phyloP scores from a whole-genome alignment of 1,140 invertebrate species.

The Diprion similis region DNA sequence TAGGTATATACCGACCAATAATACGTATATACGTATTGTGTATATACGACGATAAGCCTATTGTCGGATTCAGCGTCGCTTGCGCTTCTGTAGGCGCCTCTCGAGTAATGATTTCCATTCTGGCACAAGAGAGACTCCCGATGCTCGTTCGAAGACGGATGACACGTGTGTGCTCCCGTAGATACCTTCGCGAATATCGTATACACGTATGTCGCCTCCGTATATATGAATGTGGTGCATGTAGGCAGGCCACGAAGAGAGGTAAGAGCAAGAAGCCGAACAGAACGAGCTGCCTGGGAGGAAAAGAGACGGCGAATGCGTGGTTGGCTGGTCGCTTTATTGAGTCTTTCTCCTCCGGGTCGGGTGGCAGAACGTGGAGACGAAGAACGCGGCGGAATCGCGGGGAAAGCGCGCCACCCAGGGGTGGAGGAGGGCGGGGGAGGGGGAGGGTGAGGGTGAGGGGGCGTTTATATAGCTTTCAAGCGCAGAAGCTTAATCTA shows the following conservation, averaged over 20 bases:
- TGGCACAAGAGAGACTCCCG: not conserved
- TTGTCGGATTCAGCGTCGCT: not conserved
- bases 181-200: not conserved
- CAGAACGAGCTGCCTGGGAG: slow-evolving; percentile 29
- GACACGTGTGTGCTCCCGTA: not conserved
- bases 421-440: slow-evolving; percentile 33
- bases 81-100: not conserved
- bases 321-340: slow-evolving; percentile 58
- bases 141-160: slow-evolving; percentile 7
- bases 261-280: not conserved
- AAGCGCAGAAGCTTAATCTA: slow-evolving; percentile 62
- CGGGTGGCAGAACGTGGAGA: slow-evolving; percentile 42
- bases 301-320: slow-evolving; percentile 47
- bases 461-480: slow-evolving; percentile 62
- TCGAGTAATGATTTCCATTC: slow-evolving; percentile 5
- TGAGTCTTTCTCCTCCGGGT: slow-evolving; percentile 51
- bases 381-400: slow-evolving; percentile 25
- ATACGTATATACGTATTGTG: too few species aligned
- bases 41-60: not conserved
- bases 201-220: not conserved
- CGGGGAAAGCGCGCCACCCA: slow-evolving; percentile 33
- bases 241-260: not conserved
- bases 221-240: not conserved
- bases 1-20: too few species aligned
- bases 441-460: slow-evolving; percentile 34